These are phyloP conservation scores for Beroe ovata DNA, from an alignment of 37 sponge, comb jelly and placozoan genomes.

Conservation along the genomic window DNA sequence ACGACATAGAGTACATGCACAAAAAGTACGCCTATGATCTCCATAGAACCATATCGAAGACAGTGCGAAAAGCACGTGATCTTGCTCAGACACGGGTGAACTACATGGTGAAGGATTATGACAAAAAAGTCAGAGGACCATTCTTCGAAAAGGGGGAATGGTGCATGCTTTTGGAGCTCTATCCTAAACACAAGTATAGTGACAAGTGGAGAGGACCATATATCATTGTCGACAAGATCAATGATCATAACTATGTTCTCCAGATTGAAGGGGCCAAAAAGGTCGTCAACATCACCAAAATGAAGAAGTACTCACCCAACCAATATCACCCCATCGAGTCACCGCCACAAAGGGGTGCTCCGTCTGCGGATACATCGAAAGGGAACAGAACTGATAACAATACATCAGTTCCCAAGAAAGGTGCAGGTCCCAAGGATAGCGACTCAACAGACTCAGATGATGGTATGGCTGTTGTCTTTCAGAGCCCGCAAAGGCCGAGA, in stretches of 20 bases:
- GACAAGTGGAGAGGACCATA: constrained; percentile 34
- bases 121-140: constrained; percentile 37
- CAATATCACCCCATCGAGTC: too few relatives aligned
- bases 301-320: neutral
- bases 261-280: neutral
- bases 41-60: neutral
- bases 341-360: too few relatives aligned
- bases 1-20: neutral
- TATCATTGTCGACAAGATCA: neutral
- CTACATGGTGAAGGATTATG: constrained; percentile 19
- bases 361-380: too few relatives aligned
- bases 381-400: too few relatives aligned
- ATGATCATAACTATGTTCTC: neutral
- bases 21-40: constrained; percentile 32
- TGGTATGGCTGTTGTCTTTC: too few relatives aligned
- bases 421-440: too few relatives aligned
- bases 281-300: constrained; percentile 21
- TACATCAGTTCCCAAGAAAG: too few relatives aligned
- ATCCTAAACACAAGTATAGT: constrained; percentile 38
- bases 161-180: constrained; percentile 5
- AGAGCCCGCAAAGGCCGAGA: too few relatives aligned
- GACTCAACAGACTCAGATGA: too few relatives aligned
- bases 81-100: neutral
- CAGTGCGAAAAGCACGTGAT: neutral
- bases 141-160: constrained; percentile 21